phyloP scores from a whole-genome alignment of 2,113 vertebrate species.

The Leptobrachium leishanense region DNA sequence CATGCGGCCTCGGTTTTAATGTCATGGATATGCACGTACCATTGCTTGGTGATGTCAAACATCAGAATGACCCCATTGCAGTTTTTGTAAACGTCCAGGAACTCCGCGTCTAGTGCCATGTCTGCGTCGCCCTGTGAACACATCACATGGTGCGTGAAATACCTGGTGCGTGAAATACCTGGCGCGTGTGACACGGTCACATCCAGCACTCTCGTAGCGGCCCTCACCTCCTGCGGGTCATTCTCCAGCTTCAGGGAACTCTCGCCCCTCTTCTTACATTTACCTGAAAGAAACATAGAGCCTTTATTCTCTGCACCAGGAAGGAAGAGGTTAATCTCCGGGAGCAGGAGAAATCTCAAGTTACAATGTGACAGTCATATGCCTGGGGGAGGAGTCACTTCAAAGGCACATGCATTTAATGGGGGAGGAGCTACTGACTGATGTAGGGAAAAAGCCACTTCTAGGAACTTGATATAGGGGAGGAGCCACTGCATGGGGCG shows the following conservation, averaged over 20 bases:
- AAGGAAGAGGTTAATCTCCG: too few species aligned
- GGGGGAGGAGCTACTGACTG: too few species aligned
- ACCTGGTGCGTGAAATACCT: neutral
- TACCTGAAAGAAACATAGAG: conserved; percentile 71
- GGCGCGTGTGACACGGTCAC: rapidly evolving
- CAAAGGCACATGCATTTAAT: too few species aligned
- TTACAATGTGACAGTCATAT: too few species aligned
- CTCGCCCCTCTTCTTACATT: conserved; percentile 89
- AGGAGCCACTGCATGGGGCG: too few species aligned
- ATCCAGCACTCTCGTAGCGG: neutral
- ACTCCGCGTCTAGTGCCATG: conserved; percentile 94
- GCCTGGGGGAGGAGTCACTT: too few species aligned
- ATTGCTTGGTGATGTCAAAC: conserved; percentile 99
- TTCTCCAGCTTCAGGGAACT: conserved; percentile 90
- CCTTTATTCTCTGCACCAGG: too few species aligned
- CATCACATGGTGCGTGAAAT: neutral
- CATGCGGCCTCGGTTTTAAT: too few species aligned
- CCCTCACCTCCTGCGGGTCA: conserved; percentile 91
- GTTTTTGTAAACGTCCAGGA: conserved; percentile 97
- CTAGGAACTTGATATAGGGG: too few species aligned
- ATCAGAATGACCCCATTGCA: conserved; percentile 97
- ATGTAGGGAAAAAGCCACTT: too few species aligned
- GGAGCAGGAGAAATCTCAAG: too few species aligned
- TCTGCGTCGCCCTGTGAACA: conserved; percentile 79
- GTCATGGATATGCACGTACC: conserved; percentile 67